Conservation (phyloP, 2,797 vertebrate species). For the Smutsia gigantea region DNA sequence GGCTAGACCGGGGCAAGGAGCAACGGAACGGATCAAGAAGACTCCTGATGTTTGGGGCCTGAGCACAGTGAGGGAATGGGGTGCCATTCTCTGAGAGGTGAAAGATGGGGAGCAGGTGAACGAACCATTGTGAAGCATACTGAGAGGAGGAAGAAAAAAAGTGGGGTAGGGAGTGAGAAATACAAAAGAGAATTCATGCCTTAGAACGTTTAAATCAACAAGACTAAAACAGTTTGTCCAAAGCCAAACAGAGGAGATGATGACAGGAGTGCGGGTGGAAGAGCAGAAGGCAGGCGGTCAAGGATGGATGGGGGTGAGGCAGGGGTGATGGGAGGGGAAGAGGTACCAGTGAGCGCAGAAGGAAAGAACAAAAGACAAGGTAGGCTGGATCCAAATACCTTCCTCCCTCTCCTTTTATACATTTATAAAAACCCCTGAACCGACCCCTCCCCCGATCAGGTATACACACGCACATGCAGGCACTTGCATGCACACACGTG, state of each 20-base stretch:
- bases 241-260: not conserved
- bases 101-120: not conserved
- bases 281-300: not conserved
- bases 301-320: not conserved
- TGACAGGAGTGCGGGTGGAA: not conserved
- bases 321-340: fast-evolving
- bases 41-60: not conserved
- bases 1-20: too few species aligned
- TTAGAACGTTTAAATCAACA: not conserved
- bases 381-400: not conserved
- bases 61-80: not conserved
- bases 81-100: too few species aligned
- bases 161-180: fast-evolving
- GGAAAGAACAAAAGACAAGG: not conserved
- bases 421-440: not conserved
- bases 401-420: not conserved
- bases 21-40: not conserved
- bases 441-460: too few species aligned
- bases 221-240: not conserved
- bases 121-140: not conserved
- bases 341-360: not conserved
- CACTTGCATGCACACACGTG: not conserved
- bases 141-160: not conserved
- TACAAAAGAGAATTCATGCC: not conserved
- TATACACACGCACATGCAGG: fast-evolving